These are phyloP conservation scores for Motacilla tschutschensis DNA, from an alignment of 2,113 vertebrate genomes.

Conservation along the genomic window DNA sequence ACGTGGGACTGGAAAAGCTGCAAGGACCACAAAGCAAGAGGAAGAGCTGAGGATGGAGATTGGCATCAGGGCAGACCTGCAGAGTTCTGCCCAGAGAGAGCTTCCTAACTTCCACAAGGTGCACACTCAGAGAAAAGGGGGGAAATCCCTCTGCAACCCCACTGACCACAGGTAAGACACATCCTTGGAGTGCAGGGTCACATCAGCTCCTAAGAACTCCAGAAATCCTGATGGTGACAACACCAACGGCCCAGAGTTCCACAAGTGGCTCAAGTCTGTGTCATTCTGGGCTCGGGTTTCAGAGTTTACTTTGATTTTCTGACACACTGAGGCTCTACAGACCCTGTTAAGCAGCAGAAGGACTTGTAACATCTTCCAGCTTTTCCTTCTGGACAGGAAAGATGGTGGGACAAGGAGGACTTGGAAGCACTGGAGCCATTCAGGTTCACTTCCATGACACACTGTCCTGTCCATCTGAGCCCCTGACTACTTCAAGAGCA, in stretches of 20 bases:
- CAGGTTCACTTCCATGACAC: neutral
- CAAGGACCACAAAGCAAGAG: neutral
- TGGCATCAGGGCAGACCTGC: neutral
- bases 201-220: neutral
- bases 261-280: neutral
- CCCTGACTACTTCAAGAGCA: neutral
- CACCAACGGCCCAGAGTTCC: neutral
- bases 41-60: neutral
- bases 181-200: too few relatives aligned
- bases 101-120: neutral
- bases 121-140: neutral
- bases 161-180: neutral
- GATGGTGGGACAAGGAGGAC: neutral
- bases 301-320: neutral
- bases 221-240: neutral
- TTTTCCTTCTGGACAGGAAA: neutral
- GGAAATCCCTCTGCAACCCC: neutral
- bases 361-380: neutral
- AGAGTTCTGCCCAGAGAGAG: neutral
- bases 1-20: rapidly evolving
- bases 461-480: neutral
- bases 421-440: too few relatives aligned
- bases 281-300: neutral
- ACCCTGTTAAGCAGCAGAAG: neutral
- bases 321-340: neutral